Percentiles rank a stretch among this genome's conserved stretches.
Conservation (phyloP, 2,113 vertebrate genomes). For the Osmerus mordax region DNA sequence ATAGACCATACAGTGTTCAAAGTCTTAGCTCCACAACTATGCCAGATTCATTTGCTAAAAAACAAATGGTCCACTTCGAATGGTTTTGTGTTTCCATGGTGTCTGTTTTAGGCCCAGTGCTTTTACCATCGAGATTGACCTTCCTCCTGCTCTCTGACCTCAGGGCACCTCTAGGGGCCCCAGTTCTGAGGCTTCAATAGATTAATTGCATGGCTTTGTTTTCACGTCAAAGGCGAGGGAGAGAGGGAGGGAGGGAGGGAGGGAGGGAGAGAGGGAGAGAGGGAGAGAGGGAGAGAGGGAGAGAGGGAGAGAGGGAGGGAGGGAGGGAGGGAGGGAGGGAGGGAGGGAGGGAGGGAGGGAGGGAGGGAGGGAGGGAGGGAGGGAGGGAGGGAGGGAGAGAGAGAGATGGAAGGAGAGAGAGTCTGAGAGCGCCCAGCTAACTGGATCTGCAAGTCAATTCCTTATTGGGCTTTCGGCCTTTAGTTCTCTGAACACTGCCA, state of each 20-base stretch:
- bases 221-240: constrained; percentile 16
- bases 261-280: constrained; percentile 19
- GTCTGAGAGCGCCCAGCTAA: constrained; percentile 9
- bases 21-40: neutral
- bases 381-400: constrained; percentile 16
- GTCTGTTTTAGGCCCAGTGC: constrained; percentile 17
- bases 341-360: neutral
- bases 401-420: constrained; percentile 16
- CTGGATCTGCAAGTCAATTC: neutral
- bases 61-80: constrained; percentile 4
- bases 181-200: constrained; percentile 27
- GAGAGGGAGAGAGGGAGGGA: neutral
- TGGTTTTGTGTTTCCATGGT: constrained; percentile 6
- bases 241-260: neutral
- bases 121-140: constrained; percentile 28
- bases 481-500: neutral
- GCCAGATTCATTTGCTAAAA: neutral
- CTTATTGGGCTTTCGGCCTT: neutral
- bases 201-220: constrained; percentile 38
- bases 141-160: constrained; percentile 35
- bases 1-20: too few species aligned
- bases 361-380: constrained; percentile 11
- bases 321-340: constrained; percentile 16
- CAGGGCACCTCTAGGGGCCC: constrained; percentile 33
- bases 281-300: neutral